Evolutionary conservation across 2,888 invertebrate species (phyloP), one percentile per base, ranked within the genome.

Genomic region (Ecliptopera silaceata): DNA sequence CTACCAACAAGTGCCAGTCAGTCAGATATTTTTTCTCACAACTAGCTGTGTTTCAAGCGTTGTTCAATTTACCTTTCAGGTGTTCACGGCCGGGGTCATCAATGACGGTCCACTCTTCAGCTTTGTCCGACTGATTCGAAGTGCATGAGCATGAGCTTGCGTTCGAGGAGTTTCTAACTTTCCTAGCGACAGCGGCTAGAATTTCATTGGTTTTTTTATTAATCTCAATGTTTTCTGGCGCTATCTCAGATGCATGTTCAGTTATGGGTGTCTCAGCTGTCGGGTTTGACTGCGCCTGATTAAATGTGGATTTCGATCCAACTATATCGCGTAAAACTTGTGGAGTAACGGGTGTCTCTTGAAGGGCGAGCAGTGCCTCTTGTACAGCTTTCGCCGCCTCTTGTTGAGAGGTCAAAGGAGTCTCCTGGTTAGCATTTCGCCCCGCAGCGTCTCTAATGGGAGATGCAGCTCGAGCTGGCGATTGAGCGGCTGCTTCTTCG

Each of bases 101-200:
- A 32, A 59, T 42, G 10, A 59, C 50, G 22, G 59, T 59, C 59
- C 59, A 59, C 12, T 32, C 59, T 13, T 58, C 58, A 26, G 41
- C 48, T 36, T 50, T 59, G 11, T 47, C 48, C n/a, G 42, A 50
- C 3, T 36, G 15, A 15, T 36, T 36, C 15, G 36, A 36, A 13
- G 8, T 15, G 36, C 15, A 36, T 10, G 42, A 55, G 46, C 50
- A 38, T 3, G 44, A 56, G 36, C 46, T 52, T 38, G 42, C 29
- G 22, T 48, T 55, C n/a, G 51, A 55, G 15, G 43, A 45, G 15
- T 36, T 36, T 36, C 15, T 15, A 4, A 15, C 3, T 15, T 36
- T 15, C 3, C 36, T 13, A 36, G 36, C 36, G 8, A n/a, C n/a
- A n/a, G 15, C 36, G 13, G 8, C 36, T 8, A 36, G 3, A 36